These are phyloP conservation scores for Eupithecia dodoneata DNA, from an alignment of 2,888 invertebrate genomes.

Conservation along the genomic window DNA sequence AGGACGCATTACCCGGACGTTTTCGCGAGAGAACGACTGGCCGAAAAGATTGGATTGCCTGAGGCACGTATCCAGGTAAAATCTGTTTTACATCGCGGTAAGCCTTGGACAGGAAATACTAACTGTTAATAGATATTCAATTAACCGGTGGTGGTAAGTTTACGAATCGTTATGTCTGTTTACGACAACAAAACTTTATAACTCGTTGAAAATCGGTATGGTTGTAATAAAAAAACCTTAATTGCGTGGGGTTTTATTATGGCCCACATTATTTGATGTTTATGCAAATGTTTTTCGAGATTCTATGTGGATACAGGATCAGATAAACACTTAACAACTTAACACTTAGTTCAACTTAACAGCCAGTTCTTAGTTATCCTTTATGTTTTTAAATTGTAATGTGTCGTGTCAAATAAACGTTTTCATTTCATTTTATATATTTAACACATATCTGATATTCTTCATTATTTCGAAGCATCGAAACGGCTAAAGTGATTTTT, in stretches of 20 bases:
- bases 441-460: not conserved
- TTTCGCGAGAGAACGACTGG: constrained; percentile 97
- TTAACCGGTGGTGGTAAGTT: constrained; percentile 12
- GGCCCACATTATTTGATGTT: no score
- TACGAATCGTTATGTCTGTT: not conserved
- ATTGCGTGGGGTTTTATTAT: no score
- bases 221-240: no score
- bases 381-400: no score
- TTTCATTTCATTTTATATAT: no score
- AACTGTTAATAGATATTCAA: constrained; percentile 12
- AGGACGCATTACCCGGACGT: constrained; percentile 99
- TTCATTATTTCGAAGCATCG: not conserved
- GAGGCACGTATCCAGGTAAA: constrained; percentile 99
- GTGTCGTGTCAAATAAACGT: no score
- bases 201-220: not conserved
- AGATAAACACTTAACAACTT: no score
- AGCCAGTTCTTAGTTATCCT: no score
- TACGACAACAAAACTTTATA: not conserved
- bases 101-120: constrained; percentile 56
- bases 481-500: not conserved
- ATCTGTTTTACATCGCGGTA: constrained; percentile 81
- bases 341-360: no score
- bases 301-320: not conserved
- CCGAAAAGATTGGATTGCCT: constrained; percentile 98
- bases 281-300: not conserved